Evolutionary conservation across 2,797 vertebrate genomes (phyloP), one percentile per base, ranked within the genome.

Genomic region (Thunnus albacares): DNA sequence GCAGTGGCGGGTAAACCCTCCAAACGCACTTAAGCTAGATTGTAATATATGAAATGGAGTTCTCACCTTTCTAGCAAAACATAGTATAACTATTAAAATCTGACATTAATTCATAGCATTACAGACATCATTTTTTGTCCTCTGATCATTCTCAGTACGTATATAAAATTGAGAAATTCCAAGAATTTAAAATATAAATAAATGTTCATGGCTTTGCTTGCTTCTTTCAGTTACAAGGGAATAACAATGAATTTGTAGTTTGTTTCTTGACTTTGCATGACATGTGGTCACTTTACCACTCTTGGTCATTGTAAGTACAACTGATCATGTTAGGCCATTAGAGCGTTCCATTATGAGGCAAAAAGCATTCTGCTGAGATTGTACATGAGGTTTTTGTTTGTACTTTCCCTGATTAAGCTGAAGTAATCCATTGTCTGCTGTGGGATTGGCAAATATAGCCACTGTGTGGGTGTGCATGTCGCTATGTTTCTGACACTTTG

Each of bases 351-450:
- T 86, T 56, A 63, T 67, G 20, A 82, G 30, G 55, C 53, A 64
- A 76, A 83, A 82, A 80, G 59, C 70, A 30, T 78, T 84, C 38
- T 45, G 28, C 43, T 64, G 59, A 82, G 71, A 71, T 38, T 56
- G 76, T 14, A 41, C 58, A 33, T 11, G 3, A 79, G 60, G 51
- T 71, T 80, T 89, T 81, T 78, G 51, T 84, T 78, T 72, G 57
- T 87, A 89, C 89, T 90, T 79, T 85, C 62, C 79, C 60, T 82
- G 88, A 91, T 90, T 90, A 89, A 87, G 5, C 57, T 77, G 57
- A 80, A 68, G 78, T 89, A 92, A 93, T 89, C 87, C 90, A 91
- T 79, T 81, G 90, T 87, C 88, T 89, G 83, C 60, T 1, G 57
- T 33, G 77, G 81, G 87, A 71, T 18, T 71, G 71, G 58, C 26